Evolutionary conservation across 2,888 invertebrate species (phyloP).

Genomic region (Calameuta pallipes): DNA sequence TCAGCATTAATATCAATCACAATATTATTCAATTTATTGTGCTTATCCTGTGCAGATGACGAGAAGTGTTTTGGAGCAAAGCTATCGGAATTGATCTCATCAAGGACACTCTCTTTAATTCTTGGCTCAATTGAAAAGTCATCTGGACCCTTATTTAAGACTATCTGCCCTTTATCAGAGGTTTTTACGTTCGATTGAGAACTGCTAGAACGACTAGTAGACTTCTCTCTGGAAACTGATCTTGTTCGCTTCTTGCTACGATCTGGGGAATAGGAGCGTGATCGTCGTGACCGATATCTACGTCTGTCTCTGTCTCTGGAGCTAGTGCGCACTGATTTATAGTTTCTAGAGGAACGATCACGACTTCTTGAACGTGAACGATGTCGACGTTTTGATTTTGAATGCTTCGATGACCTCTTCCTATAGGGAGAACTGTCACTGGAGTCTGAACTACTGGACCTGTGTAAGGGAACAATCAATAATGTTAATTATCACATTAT

Average conservation of each 20-base stretch:
- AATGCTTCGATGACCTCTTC: conserved; percentile 52
- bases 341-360: conserved; percentile 45
- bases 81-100: conserved; percentile 77
- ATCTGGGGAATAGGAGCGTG: conserved; percentile 54
- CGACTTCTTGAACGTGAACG: conserved; percentile 56
- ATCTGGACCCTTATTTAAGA: conserved; percentile 54
- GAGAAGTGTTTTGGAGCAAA: conserved; percentile 73
- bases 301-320: conserved; percentile 56
- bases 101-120: conserved; percentile 69
- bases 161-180: conserved; percentile 39
- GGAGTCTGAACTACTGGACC: conserved; percentile 56
- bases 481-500: neutral
- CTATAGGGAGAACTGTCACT: conserved; percentile 55
- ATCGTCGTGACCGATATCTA: conserved; percentile 47
- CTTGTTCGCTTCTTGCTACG: conserved; percentile 43
- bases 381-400: conserved; percentile 52
- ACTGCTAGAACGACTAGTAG: conserved; percentile 58
- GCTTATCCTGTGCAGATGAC: conserved; percentile 69
- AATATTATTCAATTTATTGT: conserved; percentile 76
- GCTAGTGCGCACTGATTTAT: conserved; percentile 50
- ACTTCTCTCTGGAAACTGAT: conserved; percentile 59
- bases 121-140: conserved; percentile 57
- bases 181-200: conserved; percentile 52
- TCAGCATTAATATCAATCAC: conserved; percentile 80
- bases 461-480: conserved; percentile 17